These are phyloP conservation scores for Venusia cambrica DNA, from an alignment of 2,888 invertebrate species.

Conservation along the genomic window DNA sequence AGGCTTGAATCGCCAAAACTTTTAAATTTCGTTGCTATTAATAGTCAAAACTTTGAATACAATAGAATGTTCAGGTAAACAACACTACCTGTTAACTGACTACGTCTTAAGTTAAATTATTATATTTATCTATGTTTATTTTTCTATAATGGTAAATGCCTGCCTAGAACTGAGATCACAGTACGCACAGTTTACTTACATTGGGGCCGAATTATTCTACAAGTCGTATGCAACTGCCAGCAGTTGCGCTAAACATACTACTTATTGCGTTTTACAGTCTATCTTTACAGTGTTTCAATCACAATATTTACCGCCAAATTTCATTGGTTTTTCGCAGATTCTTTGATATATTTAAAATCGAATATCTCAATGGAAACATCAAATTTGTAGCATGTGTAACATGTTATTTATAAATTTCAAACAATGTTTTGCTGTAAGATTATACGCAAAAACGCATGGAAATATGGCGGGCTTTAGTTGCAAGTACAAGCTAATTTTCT, in stretches of 20 bases:
- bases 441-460: too few species aligned
- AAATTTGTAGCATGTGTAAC: too few species aligned
- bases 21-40: constrained; percentile 48
- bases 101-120: constrained; percentile 74
- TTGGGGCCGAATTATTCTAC: constrained; percentile 23
- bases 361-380: too few species aligned
- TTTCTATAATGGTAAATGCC: constrained; percentile 58
- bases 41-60: constrained; percentile 53
- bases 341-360: too few species aligned
- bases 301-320: too few species aligned
- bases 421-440: too few species aligned
- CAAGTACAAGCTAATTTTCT: constrained; percentile 10
- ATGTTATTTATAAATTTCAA: too few species aligned
- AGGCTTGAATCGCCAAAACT: constrained; percentile 13
- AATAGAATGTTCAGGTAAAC: constrained; percentile 60
- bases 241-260: constrained; percentile 37
- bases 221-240: constrained; percentile 48
- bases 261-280: constrained; percentile 8
- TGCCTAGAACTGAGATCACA: constrained; percentile 54
- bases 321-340: too few species aligned
- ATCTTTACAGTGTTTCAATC: too few species aligned
- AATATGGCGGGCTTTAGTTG: too few species aligned
- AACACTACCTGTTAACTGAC: constrained; percentile 75
- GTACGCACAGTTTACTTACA: too few species aligned
- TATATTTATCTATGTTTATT: constrained; percentile 65